Evolutionary conservation across 2,797 vertebrate species (phyloP).

Genomic region (Sebastes dallii): DNA sequence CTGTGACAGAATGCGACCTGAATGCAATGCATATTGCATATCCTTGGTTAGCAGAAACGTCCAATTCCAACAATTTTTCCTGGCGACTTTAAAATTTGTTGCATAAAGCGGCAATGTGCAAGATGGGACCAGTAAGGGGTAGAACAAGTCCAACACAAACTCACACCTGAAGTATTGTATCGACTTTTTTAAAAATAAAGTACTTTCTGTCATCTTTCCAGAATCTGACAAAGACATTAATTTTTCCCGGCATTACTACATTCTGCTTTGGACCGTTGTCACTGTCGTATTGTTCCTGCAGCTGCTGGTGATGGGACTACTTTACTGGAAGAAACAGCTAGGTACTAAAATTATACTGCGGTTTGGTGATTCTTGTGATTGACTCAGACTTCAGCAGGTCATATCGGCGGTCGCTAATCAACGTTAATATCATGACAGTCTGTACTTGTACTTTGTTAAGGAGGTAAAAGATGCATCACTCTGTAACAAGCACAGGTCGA

Average conservation of each 20-base stretch:
- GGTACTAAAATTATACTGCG: neutral
- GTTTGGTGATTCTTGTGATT: neutral
- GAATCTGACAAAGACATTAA: neutral
- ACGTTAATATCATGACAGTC: neutral
- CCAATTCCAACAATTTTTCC: no score
- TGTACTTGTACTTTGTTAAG: no score
- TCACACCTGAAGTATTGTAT: neutral
- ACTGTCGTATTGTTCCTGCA: neutral
- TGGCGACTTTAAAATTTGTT: no score
- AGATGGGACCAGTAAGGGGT: neutral
- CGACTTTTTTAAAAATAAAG: neutral
- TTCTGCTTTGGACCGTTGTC: neutral
- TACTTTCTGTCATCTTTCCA: neutral
- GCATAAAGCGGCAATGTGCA: no score
- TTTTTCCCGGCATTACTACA: accelerated
- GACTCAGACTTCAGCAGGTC: neutral
- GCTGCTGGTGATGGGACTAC: neutral
- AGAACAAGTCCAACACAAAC: neutral
- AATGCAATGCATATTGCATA: no score
- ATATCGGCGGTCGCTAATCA: neutral
- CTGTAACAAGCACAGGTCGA: no score
- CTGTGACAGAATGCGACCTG: no score
- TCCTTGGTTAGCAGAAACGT: no score
- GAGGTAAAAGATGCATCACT: no score
- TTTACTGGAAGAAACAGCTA: constrained; percentile 7